Conservation (phyloP, 2,888 invertebrate genomes). For the Pediacus dermestoides region DNA sequence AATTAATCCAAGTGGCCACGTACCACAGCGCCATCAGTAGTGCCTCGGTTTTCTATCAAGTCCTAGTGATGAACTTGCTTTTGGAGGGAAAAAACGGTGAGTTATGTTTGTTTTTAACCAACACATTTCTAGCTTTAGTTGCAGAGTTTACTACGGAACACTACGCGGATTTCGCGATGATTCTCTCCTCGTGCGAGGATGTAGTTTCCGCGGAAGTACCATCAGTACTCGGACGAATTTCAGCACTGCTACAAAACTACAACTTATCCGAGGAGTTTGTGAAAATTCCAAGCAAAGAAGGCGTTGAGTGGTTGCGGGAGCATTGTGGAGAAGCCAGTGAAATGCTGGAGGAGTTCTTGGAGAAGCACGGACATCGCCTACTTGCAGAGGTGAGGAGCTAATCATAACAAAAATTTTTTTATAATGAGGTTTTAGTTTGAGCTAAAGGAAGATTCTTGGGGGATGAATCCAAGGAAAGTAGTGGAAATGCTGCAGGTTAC, state of each 20-base stretch:
- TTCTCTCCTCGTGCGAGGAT: constrained; percentile 65
- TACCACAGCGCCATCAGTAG: constrained; percentile 52
- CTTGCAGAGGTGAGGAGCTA: constrained; percentile 57
- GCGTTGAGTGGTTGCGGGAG: constrained; percentile 57
- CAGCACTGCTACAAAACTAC: constrained; percentile 23
- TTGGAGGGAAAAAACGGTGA: constrained; percentile 26
- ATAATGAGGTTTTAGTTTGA: constrained; percentile 57
- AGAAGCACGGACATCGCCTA: constrained; percentile 68
- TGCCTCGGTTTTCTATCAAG: constrained; percentile 55
- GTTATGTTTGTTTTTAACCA: too few relatives aligned
- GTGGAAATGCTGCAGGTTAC: constrained; percentile 61
- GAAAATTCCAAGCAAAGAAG: constrained; percentile 51
- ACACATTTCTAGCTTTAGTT: constrained; percentile 11
- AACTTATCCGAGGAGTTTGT: constrained; percentile 51
- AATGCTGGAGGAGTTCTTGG: constrained; percentile 58
- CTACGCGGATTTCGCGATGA: constrained; percentile 64
- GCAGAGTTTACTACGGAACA: constrained; percentile 56
- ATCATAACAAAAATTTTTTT: constrained; percentile 6
- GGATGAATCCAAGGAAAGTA: constrained; percentile 57
- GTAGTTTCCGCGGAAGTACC: constrained; percentile 74
- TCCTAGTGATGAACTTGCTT: constrained; percentile 55
- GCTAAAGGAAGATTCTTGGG: constrained; percentile 64
- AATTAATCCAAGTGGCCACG: constrained; percentile 36
- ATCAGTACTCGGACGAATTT: constrained; percentile 38
- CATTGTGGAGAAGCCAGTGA: constrained; percentile 51